Percentiles rank a stretch among this genome's conserved stretches.
phyloP scores from a whole-genome alignment of 1,140 invertebrate species.

The Plutomurus gul region DNA sequence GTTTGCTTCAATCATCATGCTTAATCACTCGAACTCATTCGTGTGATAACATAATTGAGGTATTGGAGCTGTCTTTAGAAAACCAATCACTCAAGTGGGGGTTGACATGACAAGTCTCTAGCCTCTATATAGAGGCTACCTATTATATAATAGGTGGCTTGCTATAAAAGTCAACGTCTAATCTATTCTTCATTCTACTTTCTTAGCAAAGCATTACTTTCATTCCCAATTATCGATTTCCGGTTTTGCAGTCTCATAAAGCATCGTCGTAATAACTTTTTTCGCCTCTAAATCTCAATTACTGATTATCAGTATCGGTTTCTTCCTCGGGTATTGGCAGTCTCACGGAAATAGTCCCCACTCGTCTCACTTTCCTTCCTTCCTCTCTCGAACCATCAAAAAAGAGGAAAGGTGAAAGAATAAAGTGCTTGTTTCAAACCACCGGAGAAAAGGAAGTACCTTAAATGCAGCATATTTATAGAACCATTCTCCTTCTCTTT shows the following conservation, averaged over 20 bases:
- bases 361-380: not conserved
- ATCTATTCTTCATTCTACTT: not conserved
- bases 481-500: too few species aligned
- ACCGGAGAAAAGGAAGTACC: not conserved
- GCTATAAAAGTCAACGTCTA: not conserved
- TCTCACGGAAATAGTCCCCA: not conserved
- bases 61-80: too few species aligned
- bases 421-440: not conserved
- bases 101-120: too few species aligned
- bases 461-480: too few species aligned
- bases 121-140: too few species aligned
- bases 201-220: not conserved
- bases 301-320: slow-evolving; percentile 8
- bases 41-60: too few species aligned
- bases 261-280: slow-evolving; percentile 41
- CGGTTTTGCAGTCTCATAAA: slow-evolving; percentile 4
- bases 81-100: too few species aligned
- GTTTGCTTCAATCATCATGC: too few species aligned
- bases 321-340: not conserved
- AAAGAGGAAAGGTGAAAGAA: not conserved
- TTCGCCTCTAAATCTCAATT: slow-evolving; percentile 37
- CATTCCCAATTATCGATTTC: slow-evolving; percentile 32
- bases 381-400: not conserved
- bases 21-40: too few species aligned
- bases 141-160: too few species aligned